phyloP scores from a whole-genome alignment of 2,797 vertebrate species.

The Centropyge bicolor region DNA sequence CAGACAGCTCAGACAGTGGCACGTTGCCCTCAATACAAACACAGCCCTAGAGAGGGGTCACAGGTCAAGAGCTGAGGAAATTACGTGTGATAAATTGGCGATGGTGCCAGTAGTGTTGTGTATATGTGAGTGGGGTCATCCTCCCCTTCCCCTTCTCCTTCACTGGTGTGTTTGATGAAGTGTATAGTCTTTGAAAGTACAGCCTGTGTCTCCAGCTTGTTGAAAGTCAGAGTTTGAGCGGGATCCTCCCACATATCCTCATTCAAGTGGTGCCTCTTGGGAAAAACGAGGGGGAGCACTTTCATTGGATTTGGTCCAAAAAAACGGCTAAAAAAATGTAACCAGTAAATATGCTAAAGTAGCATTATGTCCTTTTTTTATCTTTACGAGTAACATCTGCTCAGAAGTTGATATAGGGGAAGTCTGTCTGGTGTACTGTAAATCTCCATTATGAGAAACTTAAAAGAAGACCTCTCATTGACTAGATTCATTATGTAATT shows the following conservation, averaged over 20 bases:
- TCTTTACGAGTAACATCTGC: slow-evolving; percentile 14
- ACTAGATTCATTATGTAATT: slow-evolving; percentile 13
- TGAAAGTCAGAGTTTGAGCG: slow-evolving; percentile 48
- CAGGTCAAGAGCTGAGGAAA: slow-evolving; percentile 74
- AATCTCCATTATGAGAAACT: slow-evolving; percentile 14
- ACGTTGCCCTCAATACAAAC: slow-evolving; percentile 65
- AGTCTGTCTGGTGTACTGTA: background rate
- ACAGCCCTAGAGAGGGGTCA: slow-evolving; percentile 61
- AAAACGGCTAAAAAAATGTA: slow-evolving; percentile 24
- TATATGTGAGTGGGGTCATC: slow-evolving; percentile 62
- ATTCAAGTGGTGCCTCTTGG: slow-evolving; percentile 47
- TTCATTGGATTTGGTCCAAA: slow-evolving; percentile 55
- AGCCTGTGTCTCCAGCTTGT: slow-evolving; percentile 36
- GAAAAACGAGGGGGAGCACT: slow-evolving; percentile 46
- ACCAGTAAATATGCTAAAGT: background rate
- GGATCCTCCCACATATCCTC: slow-evolving; percentile 52
- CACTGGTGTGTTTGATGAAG: slow-evolving; percentile 66
- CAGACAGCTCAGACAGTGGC: slow-evolving; percentile 63
- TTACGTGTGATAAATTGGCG: slow-evolving; percentile 71
- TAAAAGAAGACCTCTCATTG: background rate
- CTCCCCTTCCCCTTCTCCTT: slow-evolving; percentile 41
- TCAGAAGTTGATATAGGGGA: background rate
- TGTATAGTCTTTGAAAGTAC: slow-evolving; percentile 53
- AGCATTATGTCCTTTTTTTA: background rate
- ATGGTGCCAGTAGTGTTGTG: slow-evolving; percentile 47